phyloP scores from a whole-genome alignment of 92 coral and sea anemone genomes.

The Actinernus sp. region DNA sequence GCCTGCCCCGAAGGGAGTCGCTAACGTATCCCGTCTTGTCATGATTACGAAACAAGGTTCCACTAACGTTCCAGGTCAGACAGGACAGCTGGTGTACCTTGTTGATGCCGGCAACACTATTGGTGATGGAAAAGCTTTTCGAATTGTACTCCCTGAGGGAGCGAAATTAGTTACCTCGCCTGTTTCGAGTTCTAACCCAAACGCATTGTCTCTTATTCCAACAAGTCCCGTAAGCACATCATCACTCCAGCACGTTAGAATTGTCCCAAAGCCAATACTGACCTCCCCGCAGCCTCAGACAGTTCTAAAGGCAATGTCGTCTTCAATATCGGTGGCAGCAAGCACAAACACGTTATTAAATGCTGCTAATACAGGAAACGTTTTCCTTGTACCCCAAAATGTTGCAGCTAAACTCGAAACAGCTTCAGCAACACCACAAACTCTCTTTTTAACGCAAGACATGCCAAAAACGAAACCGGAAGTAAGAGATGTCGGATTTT shows the following conservation, averaged over 20 bases:
- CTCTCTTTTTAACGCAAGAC: neutral
- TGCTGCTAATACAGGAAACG: too few relatives aligned
- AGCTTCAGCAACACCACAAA: neutral
- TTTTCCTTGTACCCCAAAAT: too few relatives aligned
- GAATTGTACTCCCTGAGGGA: slow-evolving; percentile 21
- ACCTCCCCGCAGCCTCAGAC: neutral
- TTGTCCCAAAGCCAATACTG: slow-evolving; percentile 11
- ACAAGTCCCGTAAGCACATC: neutral
- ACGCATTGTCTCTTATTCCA: neutral
- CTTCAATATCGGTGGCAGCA: too few relatives aligned
- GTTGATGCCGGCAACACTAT: slow-evolving; percentile 9
- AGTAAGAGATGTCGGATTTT: too few relatives aligned
- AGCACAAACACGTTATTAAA: too few relatives aligned
- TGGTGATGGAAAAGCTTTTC: slow-evolving; percentile 24
- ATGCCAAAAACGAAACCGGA: neutral
- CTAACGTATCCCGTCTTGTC: slow-evolving; percentile 17
- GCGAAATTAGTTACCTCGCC: slow-evolving; percentile 1
- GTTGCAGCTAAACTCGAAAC: too few relatives aligned
- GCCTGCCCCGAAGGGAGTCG: neutral
- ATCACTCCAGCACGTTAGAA: slow-evolving; percentile 9
- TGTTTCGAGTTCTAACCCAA: neutral
- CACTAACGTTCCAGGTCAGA: neutral
- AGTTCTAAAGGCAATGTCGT: too few relatives aligned
- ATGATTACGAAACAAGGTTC: slow-evolving; percentile 6
- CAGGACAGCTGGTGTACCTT: slow-evolving; percentile 26